A percentile compares a stretch with the other conserved stretches of the same genome.
phyloP scores from a whole-genome alignment of 2,797 vertebrate species.

The Eupleurogrammus muticus region DNA sequence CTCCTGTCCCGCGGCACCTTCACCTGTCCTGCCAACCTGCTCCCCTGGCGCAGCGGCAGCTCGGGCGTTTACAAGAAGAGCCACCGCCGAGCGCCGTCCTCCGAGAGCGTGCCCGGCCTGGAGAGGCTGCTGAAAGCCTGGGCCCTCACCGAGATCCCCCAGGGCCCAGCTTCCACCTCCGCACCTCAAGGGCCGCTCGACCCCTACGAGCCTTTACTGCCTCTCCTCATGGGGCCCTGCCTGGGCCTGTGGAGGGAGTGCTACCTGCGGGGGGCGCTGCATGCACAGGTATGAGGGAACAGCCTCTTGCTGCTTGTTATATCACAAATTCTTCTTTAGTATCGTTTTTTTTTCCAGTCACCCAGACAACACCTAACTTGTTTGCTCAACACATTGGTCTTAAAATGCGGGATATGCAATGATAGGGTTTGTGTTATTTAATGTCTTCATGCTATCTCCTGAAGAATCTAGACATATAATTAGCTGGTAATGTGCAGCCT shows the following conservation, averaged over 20 bases:
- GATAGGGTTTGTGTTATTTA: constrained; percentile 1
- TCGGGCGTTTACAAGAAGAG: constrained; percentile 84
- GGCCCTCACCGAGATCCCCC: constrained; percentile 62
- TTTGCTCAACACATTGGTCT: background rate
- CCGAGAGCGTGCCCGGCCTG: constrained; percentile 85
- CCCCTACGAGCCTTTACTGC: constrained; percentile 85
- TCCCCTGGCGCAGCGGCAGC: constrained; percentile 87
- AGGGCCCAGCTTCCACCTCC: constrained; percentile 36
- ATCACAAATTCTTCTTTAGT: too few relatives aligned
- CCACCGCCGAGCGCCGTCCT: constrained; percentile 82
- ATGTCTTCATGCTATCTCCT: background rate
- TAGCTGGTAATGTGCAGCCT: background rate
- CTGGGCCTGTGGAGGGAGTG: constrained; percentile 91
- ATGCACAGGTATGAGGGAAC: constrained; percentile 85
- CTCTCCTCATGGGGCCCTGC: constrained; percentile 87
- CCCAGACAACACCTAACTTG: too few relatives aligned
- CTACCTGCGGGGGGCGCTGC: constrained; percentile 90
- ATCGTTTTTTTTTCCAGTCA: too few relatives aligned
- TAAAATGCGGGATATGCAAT: background rate
- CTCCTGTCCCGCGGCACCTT: constrained; percentile 87
- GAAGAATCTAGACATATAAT: background rate
- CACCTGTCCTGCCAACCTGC: constrained; percentile 85
- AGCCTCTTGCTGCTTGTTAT: background rate
- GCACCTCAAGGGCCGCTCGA: constrained; percentile 69
- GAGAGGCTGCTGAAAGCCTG: constrained; percentile 83